Conservation (phyloP, 2,797 vertebrate genomes). For the Oreonectes daqikongensis region DNA sequence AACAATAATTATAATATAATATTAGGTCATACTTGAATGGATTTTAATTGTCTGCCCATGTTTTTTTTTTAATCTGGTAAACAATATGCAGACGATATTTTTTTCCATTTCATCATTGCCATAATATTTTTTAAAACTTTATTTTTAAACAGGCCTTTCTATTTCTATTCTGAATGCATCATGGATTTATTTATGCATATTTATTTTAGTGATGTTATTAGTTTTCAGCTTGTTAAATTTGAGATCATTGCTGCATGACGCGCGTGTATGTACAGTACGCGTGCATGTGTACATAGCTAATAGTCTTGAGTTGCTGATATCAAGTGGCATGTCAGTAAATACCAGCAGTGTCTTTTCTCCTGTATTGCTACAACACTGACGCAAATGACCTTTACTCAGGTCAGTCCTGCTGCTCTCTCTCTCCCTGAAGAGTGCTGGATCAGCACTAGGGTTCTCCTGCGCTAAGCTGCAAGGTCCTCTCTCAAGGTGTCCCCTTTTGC, state of each 20-base stretch:
- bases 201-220: neutral
- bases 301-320: constrained; percentile 15
- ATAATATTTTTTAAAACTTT: too few relatives aligned
- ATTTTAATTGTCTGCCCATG: too few relatives aligned
- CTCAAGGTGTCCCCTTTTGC: constrained; percentile 97
- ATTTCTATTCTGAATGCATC: too few relatives aligned
- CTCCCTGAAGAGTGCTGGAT: constrained; percentile 93
- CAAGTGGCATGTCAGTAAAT: constrained; percentile 41
- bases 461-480: constrained; percentile 91
- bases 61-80: too few relatives aligned
- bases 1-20: too few relatives aligned
- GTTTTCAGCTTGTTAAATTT: neutral
- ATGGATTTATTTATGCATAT: neutral
- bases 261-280: neutral
- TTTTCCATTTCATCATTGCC: too few relatives aligned
- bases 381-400: constrained; percentile 86
- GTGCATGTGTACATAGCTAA: constrained; percentile 10
- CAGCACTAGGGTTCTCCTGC: constrained; percentile 85
- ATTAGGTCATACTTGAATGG: too few relatives aligned
- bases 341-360: constrained; percentile 35
- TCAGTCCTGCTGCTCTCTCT: constrained; percentile 72
- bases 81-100: too few relatives aligned
- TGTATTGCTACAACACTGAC: constrained; percentile 66
- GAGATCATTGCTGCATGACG: neutral
- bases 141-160: too few relatives aligned